phyloP scores from a whole-genome alignment of 2,888 invertebrate genomes.

The Eupithecia dodoneata region DNA sequence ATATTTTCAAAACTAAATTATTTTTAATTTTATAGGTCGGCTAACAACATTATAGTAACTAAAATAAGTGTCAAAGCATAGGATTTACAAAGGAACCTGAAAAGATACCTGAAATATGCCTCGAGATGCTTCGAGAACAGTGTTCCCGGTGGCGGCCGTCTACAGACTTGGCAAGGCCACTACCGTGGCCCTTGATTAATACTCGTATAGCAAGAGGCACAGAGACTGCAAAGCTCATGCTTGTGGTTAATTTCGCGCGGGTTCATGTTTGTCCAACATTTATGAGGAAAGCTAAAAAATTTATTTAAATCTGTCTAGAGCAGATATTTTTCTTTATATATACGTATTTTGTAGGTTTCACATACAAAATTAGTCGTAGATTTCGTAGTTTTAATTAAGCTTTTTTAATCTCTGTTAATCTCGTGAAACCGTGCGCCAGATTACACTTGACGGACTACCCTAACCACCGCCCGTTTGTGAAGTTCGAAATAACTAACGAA shows the following conservation, averaged over 20 bases:
- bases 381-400: neutral
- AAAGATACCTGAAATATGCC: no score
- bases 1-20: no score
- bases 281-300: neutral
- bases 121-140: no score
- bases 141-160: no score
- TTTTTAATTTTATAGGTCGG: no score
- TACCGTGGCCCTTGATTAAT: neutral
- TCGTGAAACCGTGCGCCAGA: neutral
- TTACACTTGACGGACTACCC: neutral
- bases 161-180: no score
- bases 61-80: no score
- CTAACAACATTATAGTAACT: no score
- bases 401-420: neutral
- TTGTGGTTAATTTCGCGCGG: neutral
- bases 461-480: neutral
- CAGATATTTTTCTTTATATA: no score
- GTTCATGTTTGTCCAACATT: neutral
- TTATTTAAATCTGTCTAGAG: neutral
- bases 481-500: neutral
- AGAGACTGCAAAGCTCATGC: neutral
- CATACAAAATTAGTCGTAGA: neutral
- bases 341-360: no score
- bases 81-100: no score
- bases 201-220: neutral